Evolutionary conservation across 2,888 invertebrate genomes (phyloP).

Genomic region (Poecilus cupreus): DNA sequence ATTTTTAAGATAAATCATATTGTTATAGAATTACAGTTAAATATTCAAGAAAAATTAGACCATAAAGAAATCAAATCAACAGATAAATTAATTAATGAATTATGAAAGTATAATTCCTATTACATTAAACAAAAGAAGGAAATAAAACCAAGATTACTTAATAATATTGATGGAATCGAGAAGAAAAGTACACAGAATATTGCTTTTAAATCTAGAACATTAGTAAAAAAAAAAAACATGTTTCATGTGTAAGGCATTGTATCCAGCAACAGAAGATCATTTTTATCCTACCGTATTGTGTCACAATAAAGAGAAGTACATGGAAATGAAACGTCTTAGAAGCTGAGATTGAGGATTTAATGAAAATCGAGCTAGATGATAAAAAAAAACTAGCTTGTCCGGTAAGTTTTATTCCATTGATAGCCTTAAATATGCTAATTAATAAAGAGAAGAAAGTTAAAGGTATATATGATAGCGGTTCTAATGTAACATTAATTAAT

Average conservation of each 20-base stretch:
- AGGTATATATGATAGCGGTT: too few species aligned
- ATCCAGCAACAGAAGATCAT: not conserved
- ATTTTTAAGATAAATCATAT: not conserved
- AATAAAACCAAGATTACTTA: too few species aligned
- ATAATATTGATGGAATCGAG: too few species aligned
- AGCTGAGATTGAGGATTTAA: not conserved
- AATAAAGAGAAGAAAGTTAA: too few species aligned
- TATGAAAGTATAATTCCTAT: not conserved
- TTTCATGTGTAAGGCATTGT: not conserved
- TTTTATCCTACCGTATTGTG: not conserved
- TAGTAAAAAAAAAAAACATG: slow-evolving; percentile 17
- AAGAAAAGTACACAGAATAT: not conserved
- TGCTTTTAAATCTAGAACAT: not conserved
- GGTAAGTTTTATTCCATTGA: not conserved
- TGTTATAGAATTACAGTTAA: slow-evolving; percentile 7
- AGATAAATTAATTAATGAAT: slow-evolving; percentile 9
- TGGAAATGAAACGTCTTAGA: slow-evolving; percentile 20
- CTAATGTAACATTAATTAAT: slow-evolving; percentile 6
- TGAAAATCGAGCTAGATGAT: not conserved
- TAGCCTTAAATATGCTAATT: not conserved
- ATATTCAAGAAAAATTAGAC: slow-evolving; percentile 4
- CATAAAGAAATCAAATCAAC: too few species aligned
- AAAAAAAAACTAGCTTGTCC: not conserved
- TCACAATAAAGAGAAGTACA: not conserved
- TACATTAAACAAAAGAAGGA: not conserved